Conservation (phyloP, 92 coral and sea anemone species). For the Palythoa heliodiscus region DNA sequence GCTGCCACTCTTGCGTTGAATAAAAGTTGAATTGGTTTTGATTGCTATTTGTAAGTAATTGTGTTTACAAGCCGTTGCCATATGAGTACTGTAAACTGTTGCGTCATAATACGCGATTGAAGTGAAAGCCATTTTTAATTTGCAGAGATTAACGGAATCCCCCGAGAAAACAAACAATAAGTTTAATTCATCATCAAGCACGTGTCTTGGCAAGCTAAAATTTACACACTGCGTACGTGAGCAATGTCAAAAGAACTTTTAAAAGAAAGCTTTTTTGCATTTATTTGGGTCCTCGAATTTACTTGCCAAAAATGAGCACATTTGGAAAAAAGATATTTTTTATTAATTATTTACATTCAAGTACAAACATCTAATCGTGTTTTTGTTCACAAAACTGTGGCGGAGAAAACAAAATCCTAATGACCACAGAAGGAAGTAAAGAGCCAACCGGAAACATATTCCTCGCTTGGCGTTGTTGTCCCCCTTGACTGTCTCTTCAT, state of each 20-base stretch:
- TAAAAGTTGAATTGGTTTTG: background rate
- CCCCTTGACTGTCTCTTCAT: too few species aligned
- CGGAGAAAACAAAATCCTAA: too few species aligned
- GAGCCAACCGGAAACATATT: too few species aligned
- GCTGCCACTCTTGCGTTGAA: background rate
- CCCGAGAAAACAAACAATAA: constrained; percentile 6
- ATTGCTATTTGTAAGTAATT: background rate
- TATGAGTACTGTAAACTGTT: background rate
- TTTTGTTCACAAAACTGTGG: too few species aligned
- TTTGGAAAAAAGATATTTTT: too few species aligned
- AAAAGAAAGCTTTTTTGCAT: background rate
- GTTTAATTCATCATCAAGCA: background rate
- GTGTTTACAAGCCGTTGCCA: constrained; percentile 59
- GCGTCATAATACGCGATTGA: background rate
- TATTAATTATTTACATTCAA: too few species aligned
- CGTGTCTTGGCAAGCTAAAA: background rate
- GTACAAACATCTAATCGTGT: too few species aligned
- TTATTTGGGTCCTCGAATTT: background rate
- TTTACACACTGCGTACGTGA: background rate
- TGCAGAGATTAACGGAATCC: background rate
- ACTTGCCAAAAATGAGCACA: too few species aligned
- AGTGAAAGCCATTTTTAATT: background rate
- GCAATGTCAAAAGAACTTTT: background rate
- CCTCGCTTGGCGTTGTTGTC: too few species aligned
- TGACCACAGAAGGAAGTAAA: too few species aligned